phyloP scores from a whole-genome alignment of 2,113 vertebrate genomes.

The Vulpes ferrilata region DNA sequence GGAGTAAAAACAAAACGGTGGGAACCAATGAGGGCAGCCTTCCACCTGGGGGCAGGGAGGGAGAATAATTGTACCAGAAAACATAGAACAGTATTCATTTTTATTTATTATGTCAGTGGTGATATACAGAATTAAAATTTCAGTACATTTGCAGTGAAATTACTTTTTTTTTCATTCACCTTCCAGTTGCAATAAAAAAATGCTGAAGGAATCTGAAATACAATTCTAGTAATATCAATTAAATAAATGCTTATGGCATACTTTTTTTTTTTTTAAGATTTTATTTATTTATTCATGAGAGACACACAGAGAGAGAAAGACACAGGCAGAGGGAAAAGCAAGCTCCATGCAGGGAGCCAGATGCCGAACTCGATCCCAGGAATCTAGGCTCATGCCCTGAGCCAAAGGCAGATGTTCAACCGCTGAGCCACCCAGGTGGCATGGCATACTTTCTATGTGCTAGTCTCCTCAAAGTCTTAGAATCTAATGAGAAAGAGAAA shows the following conservation, averaged over 20 bases:
- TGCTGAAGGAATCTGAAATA: neutral
- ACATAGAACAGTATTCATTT: neutral
- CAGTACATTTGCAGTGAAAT: neutral
- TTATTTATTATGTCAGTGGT: neutral
- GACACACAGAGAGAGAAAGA: no score
- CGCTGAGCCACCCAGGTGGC: no score
- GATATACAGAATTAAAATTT: neutral
- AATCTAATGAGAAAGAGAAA: constrained; percentile 50
- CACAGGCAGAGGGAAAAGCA: no score
- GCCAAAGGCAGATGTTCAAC: no score
- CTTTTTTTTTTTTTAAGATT: neutral
- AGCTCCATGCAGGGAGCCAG: no score
- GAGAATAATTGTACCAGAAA: neutral
- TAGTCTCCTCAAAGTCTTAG: neutral
- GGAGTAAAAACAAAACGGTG: neutral
- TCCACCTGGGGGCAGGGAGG: neutral
- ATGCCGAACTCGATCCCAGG: no score
- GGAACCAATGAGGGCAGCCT: neutral
- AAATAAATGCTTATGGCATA: neutral
- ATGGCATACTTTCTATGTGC: neutral
- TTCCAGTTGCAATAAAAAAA: constrained; percentile 53
- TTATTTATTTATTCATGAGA: no score
- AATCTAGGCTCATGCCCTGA: no score
- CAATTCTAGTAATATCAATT: neutral
- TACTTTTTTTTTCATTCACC: neutral